Conservation (phyloP, 2,888 invertebrate genomes). For the Agriopis leucophaearia region DNA sequence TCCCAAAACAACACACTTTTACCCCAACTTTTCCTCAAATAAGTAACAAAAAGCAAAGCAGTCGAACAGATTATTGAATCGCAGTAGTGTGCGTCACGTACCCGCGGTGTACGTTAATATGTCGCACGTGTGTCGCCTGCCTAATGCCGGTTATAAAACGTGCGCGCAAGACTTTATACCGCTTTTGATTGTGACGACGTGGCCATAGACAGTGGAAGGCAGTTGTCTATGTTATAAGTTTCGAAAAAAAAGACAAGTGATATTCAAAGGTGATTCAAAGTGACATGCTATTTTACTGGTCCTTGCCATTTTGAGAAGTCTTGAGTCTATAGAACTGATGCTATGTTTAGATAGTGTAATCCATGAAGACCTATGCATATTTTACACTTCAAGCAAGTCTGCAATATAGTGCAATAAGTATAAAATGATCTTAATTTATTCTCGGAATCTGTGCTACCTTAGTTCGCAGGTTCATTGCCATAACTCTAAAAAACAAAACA, state of each 20-base stretch:
- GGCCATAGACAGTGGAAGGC: constrained; percentile 38
- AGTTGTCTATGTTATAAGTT: constrained; percentile 1
- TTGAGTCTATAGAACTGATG: no score
- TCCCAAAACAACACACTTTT: background rate
- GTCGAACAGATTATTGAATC: constrained; percentile 67
- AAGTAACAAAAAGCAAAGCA: constrained; percentile 53
- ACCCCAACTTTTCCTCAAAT: constrained; percentile 33
- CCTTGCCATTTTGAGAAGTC: no score
- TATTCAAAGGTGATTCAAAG: no score
- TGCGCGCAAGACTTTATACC: constrained; percentile 72
- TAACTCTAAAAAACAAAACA: no score
- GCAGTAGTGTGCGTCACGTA: constrained; percentile 64
- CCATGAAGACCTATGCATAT: no score
- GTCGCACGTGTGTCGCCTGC: constrained; percentile 73
- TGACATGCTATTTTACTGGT: no score
- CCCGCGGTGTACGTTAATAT: constrained; percentile 79
- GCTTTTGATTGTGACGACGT: constrained; percentile 79
- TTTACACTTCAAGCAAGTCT: no score
- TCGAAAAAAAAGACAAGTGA: background rate
- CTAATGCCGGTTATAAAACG: constrained; percentile 69
- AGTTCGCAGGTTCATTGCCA: no score
- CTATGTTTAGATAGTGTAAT: no score
- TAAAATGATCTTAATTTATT: no score
- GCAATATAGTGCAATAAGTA: no score
- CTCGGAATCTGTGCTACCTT: no score